Evolutionary conservation across 2,888 invertebrate genomes (phyloP), one percentile per base, ranked within the genome.

Genomic region (Andricus quercusramuli): DNA sequence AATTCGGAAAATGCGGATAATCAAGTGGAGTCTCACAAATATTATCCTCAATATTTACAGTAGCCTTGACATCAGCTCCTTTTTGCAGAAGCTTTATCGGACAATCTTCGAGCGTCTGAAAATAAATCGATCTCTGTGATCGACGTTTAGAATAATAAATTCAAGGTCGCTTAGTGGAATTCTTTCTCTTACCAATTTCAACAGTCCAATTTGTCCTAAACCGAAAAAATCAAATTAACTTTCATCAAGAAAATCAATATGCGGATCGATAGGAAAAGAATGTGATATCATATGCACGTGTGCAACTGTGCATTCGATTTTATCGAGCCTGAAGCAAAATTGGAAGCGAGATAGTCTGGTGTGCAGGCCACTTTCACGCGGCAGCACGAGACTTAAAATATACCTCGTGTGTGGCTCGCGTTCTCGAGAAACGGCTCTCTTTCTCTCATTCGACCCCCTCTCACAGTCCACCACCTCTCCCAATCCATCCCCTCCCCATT

Each of bases 361-460:
- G n/a, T 56, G n/a, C 56, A 56, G 20, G 62, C 62, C 62, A 62
- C 62, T 62, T 37, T 37, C 62, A 25, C 25, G 62, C 3, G 25
- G 62, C 13, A 17, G 62, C 25, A 62, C 15, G 25, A 62, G 62
- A 22, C 22, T 25, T 25, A 62, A 62, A 62, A 62, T 62, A 62
- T 25, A 62, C 62, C 62, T 62, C 62, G 62, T 62, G 62, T 62
- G 62, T 62, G 62, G 62, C 25, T 25, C n/a, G 62, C 22, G 62
- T 8, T 62, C 51, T n/a, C n/a, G 56, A 56, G n/a, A 56, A 56
- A 56, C 56, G 56, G n/a, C 56, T 56, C 56, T 56, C 17, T 56
- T 15, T 56, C 56, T 51, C 41, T 41, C n/a, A n/a, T n/a, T 56
- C 56, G 56, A n/a, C 3, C 9, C 56, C n/a, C n/a, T 17, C 5